Evolutionary conservation across 2,113 vertebrate genomes (phyloP).

Genomic region (Sigmodon hispidus): DNA sequence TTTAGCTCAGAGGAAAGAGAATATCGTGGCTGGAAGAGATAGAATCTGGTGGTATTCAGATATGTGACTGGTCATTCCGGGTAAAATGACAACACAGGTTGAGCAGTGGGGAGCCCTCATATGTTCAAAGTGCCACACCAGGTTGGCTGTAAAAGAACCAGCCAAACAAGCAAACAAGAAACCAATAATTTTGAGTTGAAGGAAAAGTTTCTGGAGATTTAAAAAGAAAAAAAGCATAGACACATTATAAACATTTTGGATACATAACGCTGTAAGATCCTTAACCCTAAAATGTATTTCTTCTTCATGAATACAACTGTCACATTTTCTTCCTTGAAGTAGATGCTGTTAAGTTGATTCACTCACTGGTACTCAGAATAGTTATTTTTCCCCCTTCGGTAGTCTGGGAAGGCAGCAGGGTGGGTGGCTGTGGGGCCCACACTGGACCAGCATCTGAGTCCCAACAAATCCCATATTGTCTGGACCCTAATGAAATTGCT

Average conservation of each 20-base stretch:
- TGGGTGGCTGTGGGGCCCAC: not conserved
- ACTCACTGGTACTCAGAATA: not conserved
- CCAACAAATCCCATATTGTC: constrained; percentile 51
- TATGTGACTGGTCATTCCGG: not conserved
- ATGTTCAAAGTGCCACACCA: no score
- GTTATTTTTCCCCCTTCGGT: not conserved
- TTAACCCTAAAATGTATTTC: not conserved
- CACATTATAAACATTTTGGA: no score
- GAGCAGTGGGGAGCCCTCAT: not conserved
- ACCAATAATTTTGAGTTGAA: not conserved
- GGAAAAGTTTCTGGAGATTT: not conserved
- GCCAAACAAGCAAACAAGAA: not conserved
- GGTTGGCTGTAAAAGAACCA: not conserved
- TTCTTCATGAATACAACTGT: not conserved
- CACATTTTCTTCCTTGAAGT: not conserved
- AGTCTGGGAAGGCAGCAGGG: not conserved
- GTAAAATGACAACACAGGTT: not conserved
- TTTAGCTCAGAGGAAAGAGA: not conserved
- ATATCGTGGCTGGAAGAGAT: not conserved
- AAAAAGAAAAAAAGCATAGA: not conserved
- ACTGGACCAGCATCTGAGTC: not conserved
- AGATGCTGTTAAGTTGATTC: constrained; percentile 21
- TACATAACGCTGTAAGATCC: no score
- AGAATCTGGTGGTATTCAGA: not conserved
- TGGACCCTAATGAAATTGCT: not conserved